A percentile compares a stretch with the other conserved stretches of the same genome.
These are phyloP conservation scores for Eupithecia subfuscata DNA, from an alignment of 2,888 invertebrate genomes.

Conservation along the genomic window DNA sequence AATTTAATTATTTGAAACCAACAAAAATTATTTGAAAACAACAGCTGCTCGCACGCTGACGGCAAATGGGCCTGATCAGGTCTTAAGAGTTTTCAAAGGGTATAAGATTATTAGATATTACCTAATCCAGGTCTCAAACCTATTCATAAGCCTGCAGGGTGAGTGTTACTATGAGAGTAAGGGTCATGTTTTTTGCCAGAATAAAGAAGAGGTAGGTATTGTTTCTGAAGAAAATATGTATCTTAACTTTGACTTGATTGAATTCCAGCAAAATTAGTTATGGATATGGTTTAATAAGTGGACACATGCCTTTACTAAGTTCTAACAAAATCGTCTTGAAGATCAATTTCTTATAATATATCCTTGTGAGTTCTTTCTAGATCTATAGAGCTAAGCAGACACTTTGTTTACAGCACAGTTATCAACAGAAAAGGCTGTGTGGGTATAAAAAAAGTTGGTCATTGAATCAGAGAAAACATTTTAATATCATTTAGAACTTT, in stretches of 20 bases:
- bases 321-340: neutral
- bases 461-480: constrained; percentile 34
- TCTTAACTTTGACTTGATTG: neutral
- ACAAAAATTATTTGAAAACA: too few species aligned
- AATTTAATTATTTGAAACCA: too few species aligned
- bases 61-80: too few species aligned
- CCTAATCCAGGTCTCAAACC: neutral
- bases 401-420: constrained; percentile 47
- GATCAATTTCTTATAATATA: neutral
- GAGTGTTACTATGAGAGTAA: neutral
- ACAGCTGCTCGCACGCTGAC: too few species aligned
- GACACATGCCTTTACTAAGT: neutral
- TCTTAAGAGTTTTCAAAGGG: too few species aligned
- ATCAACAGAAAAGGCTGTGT: constrained; percentile 46
- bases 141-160: neutral
- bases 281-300: neutral
- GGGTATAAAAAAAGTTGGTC: constrained; percentile 58
- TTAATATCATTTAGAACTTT: constrained; percentile 12
- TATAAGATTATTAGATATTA: neutral
- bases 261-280: neutral
- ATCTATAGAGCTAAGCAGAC: neutral
- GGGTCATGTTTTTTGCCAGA: neutral
- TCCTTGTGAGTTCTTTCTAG: neutral
- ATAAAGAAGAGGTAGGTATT: neutral
- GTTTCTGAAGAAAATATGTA: neutral